A percentile compares a stretch with the other conserved stretches of the same genome.
Evolutionary conservation across 2,888 invertebrate genomes (phyloP).

Genomic region (Athalia circularis): DNA sequence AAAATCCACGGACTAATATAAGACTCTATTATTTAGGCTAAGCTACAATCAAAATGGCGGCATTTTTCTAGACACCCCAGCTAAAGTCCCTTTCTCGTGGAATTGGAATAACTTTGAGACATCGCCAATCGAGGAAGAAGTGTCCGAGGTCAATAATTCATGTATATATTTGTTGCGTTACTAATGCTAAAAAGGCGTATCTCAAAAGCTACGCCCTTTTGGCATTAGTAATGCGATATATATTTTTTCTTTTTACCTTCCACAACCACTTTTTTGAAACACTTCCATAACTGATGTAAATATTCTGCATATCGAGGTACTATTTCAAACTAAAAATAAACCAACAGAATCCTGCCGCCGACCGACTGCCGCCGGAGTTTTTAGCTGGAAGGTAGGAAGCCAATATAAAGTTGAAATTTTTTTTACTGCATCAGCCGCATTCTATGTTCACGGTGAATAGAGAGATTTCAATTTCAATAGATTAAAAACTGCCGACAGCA

Average conservation of each 20-base stretch:
- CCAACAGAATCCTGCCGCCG: constrained; percentile 22
- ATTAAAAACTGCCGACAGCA: neutral
- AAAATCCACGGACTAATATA: neutral
- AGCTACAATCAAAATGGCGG: constrained; percentile 65
- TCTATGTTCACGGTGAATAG: too few species aligned
- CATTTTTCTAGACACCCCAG: constrained; percentile 58
- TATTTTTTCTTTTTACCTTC: too few species aligned
- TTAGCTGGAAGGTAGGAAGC: constrained; percentile 11
- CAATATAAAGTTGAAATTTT: neutral
- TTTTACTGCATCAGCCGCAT: neutral
- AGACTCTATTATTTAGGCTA: constrained; percentile 55
- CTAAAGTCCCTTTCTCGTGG: constrained; percentile 57
- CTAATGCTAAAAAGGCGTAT: too few species aligned
- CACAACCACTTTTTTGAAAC: neutral
- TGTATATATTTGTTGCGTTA: too few species aligned
- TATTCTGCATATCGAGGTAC: neutral
- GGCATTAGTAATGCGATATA: too few species aligned
- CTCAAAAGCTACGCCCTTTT: too few species aligned
- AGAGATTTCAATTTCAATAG: constrained; percentile 1
- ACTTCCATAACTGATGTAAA: neutral
- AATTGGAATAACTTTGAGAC: constrained; percentile 54
- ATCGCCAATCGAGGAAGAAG: constrained; percentile 50
- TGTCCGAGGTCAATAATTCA: constrained; percentile 51
- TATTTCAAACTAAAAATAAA: neutral
- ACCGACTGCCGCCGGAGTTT: constrained; percentile 1